Conservation (phyloP, 2,888 invertebrate genomes). For the Ectropis crepuscularia region DNA sequence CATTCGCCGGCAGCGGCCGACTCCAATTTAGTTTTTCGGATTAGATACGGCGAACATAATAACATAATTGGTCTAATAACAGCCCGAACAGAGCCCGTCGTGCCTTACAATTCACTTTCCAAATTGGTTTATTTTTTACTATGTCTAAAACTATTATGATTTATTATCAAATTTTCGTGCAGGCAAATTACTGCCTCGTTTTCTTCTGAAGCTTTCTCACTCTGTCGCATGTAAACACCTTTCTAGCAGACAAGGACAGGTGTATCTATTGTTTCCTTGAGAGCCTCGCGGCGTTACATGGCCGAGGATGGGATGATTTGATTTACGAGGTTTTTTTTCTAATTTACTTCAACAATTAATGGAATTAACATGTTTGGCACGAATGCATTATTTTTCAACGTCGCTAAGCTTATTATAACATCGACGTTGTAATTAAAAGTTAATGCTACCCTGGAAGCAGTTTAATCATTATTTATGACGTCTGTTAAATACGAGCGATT, state of each 20-base stretch:
- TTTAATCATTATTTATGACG: conserved; percentile 25
- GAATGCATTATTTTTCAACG: conserved; percentile 67
- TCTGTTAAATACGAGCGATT: conserved; percentile 2
- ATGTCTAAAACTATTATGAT: conserved; percentile 84
- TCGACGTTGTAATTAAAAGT: conserved; percentile 60
- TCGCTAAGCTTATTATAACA: conserved; percentile 61
- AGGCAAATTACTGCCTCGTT: conserved; percentile 79
- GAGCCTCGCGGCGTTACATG: conserved; percentile 70
- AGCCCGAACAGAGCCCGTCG: conserved; percentile 74
- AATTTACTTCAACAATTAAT: conserved; percentile 79
- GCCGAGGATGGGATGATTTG: conserved; percentile 67
- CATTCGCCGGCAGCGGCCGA: conserved; percentile 82
- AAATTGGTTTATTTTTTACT: conserved; percentile 84
- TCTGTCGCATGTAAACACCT: conserved; percentile 53
- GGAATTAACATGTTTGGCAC: conserved; percentile 75
- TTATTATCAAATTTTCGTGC: conserved; percentile 84
- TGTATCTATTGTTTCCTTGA: conserved; percentile 69
- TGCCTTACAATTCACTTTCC: conserved; percentile 83
- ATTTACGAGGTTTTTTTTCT: conserved; percentile 75
- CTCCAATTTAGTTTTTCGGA: conserved; percentile 84
- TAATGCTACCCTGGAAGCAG: conserved; percentile 55
- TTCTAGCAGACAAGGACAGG: conserved; percentile 63
- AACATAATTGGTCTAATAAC: conserved; percentile 85
- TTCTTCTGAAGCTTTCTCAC: conserved; percentile 62
- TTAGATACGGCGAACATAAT: conserved; percentile 85